These are phyloP conservation scores for Lates calcarifer DNA, from an alignment of 2,113 vertebrate species.

Conservation along the genomic window DNA sequence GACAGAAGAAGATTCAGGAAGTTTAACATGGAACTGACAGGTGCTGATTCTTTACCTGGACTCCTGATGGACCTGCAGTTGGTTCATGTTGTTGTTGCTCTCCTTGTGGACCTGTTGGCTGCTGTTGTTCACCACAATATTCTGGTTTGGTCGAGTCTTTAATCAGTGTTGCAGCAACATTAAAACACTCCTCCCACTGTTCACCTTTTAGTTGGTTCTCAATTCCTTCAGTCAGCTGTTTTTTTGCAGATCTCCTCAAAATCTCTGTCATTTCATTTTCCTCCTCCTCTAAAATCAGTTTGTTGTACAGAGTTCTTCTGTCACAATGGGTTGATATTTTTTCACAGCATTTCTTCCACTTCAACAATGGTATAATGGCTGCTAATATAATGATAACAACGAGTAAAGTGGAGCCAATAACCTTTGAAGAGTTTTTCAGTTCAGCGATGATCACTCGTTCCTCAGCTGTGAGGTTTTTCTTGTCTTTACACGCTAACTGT, in stretches of 20 bases:
- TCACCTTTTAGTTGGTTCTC: rapidly evolving
- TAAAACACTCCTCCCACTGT: neutral
- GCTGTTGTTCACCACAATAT: no score
- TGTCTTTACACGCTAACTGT: no score
- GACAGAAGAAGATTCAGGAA: no score
- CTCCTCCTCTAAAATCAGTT: neutral
- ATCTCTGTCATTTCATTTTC: rapidly evolving
- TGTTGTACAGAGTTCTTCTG: neutral
- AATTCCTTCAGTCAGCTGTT: rapidly evolving
- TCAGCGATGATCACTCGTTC: no score
- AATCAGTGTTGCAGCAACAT: neutral
- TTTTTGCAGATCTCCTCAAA: neutral
- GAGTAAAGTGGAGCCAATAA: neutral
- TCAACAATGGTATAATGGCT: neutral
- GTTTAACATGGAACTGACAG: no score
- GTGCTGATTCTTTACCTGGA: no score
- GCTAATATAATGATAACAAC: rapidly evolving
- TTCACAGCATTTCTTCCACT: rapidly evolving
- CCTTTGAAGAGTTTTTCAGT: no score
- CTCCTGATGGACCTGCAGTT: no score
- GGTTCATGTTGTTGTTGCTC: no score
- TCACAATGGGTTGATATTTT: no score
- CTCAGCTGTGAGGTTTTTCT: no score
- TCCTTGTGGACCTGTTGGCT: no score
- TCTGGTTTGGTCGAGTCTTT: neutral